Evolutionary conservation across 1,140 invertebrate genomes (phyloP), one percentile per base, ranked within the genome.

Genomic region (Bombyx mandarina): DNA sequence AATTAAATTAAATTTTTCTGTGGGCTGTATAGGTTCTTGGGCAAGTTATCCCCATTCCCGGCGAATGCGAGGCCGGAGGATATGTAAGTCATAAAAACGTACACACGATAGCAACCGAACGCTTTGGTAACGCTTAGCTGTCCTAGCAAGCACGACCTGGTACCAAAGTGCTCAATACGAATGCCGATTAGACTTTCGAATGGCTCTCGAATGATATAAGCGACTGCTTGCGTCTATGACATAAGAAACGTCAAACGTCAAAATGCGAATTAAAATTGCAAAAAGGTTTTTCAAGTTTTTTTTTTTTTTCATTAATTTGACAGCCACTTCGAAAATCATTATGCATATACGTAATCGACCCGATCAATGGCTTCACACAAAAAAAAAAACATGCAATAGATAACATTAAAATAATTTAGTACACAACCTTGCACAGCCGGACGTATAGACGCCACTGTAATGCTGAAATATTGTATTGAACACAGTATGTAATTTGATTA

Each of bases 31-130:
- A 85, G 82, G 79, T 82, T 82, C 61, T 71, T 82, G 82, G 79
- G 71, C 78, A 85, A 85, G 79, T 76, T 79, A 65, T 76, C 82
- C 54, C 75, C 82, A 75, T 79, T 81, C 71, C 62, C 75, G 54
- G 62, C 71, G 57, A 76, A 75, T 72, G 71, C 65, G 63, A 63
- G 62, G 63, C 77, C 73, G 52, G 82, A 85, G 26, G 82, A 85
- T 63, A 81, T 80, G 79, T 82, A 82, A 85, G 82, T 85, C 61
- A 54, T 5, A 35, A 35, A 18, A 3, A 35, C 26, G 2, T 35
- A 45, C 22, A 63, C 56, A 59, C 58, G 56, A 49, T 64, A 58
- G 62, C 60, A 72, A 56, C 61, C 50, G 57, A 56, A 42, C 52
- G 71, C 73, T 79, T 80, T 66, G 57, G 63, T 65, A 63, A 62